phyloP scores from a whole-genome alignment of 2,888 invertebrate genomes.

The Onchidella celtica region DNA sequence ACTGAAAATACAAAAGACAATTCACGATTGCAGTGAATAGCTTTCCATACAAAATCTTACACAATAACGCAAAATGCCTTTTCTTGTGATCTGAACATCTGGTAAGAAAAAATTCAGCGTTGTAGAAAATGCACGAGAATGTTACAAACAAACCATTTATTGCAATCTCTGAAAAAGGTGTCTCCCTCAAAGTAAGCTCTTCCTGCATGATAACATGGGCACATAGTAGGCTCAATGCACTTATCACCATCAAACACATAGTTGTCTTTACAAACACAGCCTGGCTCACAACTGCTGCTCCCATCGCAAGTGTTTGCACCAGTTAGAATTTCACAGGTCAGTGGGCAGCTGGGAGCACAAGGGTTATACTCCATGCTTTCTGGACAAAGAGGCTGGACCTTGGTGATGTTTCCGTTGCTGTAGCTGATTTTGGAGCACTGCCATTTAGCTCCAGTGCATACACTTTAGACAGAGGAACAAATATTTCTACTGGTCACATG shows the following conservation, averaged over 20 bases:
- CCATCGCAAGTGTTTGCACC: conserved; percentile 79
- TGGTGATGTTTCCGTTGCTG: not conserved
- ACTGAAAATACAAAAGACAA: too few species aligned
- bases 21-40: too few species aligned
- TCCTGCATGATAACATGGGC: conserved; percentile 95
- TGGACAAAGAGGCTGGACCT: conserved; percentile 57
- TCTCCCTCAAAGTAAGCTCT: conserved; percentile 89
- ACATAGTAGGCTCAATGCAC: conserved; percentile 87
- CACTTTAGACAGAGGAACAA: conserved; percentile 50
- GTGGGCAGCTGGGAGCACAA: conserved; percentile 86
- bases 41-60: too few species aligned
- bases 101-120: too few species aligned
- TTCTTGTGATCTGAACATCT: too few species aligned
- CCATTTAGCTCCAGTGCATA: conserved; percentile 65
- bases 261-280: conserved; percentile 84
- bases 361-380: conserved; percentile 85
- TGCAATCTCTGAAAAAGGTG: conserved; percentile 90
- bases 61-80: too few species aligned
- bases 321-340: conserved; percentile 93
- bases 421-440: conserved; percentile 52
- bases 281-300: conserved; percentile 55
- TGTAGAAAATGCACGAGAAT: too few species aligned
- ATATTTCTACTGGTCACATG: not conserved
- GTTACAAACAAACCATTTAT: conserved; percentile 87
- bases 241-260: conserved; percentile 66